phyloP scores from a whole-genome alignment of 2,113 vertebrate genomes.

The Campylomormyrus numenius region DNA sequence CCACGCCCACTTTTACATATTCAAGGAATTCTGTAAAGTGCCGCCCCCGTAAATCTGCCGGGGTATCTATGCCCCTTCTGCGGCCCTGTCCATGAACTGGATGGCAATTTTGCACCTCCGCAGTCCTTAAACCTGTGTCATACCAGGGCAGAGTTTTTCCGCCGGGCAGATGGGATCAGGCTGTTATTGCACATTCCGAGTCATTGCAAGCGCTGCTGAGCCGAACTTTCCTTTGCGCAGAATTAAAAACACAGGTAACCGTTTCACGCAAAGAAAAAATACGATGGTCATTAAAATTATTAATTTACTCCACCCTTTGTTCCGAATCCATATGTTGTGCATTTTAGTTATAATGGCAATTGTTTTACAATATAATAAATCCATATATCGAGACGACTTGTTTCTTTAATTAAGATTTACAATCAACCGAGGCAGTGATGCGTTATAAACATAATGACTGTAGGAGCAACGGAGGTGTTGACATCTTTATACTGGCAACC shows the following conservation, averaged over 20 bases:
- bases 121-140: background rate
- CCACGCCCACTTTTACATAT: background rate
- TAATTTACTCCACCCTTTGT: background rate
- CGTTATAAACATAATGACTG: background rate
- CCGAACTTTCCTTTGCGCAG: background rate
- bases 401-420: background rate
- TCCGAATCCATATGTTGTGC: background rate
- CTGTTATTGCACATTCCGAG: background rate
- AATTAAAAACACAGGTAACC: background rate
- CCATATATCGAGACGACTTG: background rate
- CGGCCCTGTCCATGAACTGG: background rate
- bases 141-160: background rate
- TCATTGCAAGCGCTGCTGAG: background rate
- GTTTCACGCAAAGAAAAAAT: background rate
- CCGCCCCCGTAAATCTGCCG: background rate
- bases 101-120: background rate
- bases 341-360: background rate
- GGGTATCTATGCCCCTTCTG: background rate
- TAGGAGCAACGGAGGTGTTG: background rate
- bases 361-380: background rate
- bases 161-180: background rate
- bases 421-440: background rate
- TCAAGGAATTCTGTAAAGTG: background rate
- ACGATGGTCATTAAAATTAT: background rate
- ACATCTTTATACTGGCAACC: background rate